Percentiles rank a stretch among this genome's conserved stretches.
Conservation (phyloP, 2,113 vertebrate genomes). For the Prionailurus bengalensis region DNA sequence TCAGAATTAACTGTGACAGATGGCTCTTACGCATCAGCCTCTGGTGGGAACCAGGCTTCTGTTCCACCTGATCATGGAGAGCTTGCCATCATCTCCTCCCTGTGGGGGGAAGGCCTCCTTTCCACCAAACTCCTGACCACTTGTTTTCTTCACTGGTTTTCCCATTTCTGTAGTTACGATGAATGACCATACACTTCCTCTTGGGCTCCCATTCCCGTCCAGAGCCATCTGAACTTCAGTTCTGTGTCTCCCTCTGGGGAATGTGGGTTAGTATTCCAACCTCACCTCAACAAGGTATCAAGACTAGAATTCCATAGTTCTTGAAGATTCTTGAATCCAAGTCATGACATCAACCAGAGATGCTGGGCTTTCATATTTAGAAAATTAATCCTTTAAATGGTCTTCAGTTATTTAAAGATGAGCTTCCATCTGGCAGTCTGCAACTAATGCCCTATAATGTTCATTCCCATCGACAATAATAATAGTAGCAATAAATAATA, state of each 20-base stretch:
- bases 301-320: background rate
- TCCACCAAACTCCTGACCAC: background rate
- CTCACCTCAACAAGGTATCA: background rate
- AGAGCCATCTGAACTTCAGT: background rate
- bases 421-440: background rate
- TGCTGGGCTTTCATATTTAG: background rate
- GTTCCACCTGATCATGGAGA: background rate
- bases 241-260: background rate
- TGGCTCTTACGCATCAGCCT: background rate
- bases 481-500: background rate
- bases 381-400: background rate
- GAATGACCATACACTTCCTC: background rate
- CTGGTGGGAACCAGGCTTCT: background rate
- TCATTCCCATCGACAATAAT: background rate
- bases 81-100: background rate
- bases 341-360: background rate
- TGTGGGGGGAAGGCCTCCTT: background rate
- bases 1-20: background rate
- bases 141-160: background rate
- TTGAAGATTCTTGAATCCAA: slow-evolving; percentile 3
- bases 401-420: background rate
- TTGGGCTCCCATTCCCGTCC: background rate
- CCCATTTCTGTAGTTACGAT: background rate
- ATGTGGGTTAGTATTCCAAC: background rate
- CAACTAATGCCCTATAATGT: background rate